Evolutionary conservation across 2,888 invertebrate species (phyloP), one percentile per base, ranked within the genome.

Genomic region (Tetranychus piercei): DNA sequence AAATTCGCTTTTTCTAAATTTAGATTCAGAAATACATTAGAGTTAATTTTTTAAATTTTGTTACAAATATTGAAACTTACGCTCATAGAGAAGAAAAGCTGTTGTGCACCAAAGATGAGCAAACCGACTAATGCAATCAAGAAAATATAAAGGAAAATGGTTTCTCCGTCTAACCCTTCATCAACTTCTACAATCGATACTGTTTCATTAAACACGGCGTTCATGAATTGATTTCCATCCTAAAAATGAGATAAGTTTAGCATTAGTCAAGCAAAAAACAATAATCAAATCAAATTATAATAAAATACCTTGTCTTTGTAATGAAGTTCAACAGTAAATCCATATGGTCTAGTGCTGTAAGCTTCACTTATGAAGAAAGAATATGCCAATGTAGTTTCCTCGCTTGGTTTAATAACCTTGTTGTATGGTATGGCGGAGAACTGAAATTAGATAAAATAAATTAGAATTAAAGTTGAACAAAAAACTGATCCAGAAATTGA

Each of bases 131-230:
- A 89, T 4, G 94, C 96, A 23, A 91, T 91, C 77, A 99, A 86
- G 85, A 99, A 91, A 76, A 99, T 87, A 82, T 97, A 97, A 79
- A 99, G 85, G 88, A 99, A 99, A 86, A 97, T 92, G 34, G 96
- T 97, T 86, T 99, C 99, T 34, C 95, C 94, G 82, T 97, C 97
- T 76, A 99, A 86, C 74, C 96, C 95, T 83, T 95, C 94, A 79
- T 97, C 95, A 67, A 97, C 86, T 84, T 99, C 99, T 5, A 93
- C 88, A 75, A 99, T 91, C 83, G 91, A 91, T 45, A 99, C 87
- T 0, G 99, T 99, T 84, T 97, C 94, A 83, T 99, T 99, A 87
- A 92, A 99, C 81, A 76, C 77, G 18, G 76, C 72, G 45, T 75
- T 77, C 72, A 72, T 11, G 44, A 74, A 77, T 76, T 75, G 77